These are phyloP conservation scores for Cyprinella venusta DNA, from an alignment of 2,797 vertebrate species.

Conservation along the genomic window DNA sequence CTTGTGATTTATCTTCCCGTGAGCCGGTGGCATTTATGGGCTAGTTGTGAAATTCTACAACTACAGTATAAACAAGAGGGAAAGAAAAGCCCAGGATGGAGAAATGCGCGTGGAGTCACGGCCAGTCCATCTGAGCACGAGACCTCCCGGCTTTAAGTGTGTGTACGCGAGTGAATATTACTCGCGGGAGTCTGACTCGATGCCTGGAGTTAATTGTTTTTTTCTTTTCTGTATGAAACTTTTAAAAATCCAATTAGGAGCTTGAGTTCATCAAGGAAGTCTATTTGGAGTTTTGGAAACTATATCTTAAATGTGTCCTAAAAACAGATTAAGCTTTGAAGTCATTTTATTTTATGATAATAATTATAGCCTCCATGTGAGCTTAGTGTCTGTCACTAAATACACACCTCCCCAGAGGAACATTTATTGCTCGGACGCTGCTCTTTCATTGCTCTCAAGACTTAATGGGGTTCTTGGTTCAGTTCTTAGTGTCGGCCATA, in stretches of 20 bases:
- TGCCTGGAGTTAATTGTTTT: constrained; percentile 32
- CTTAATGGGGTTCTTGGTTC: background rate
- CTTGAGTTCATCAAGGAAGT: constrained; percentile 31
- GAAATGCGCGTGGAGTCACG: constrained; percentile 62
- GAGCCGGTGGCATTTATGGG: constrained; percentile 70
- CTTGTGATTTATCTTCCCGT: constrained; percentile 71
- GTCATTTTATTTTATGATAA: constrained; percentile 45
- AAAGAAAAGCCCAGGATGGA: constrained; percentile 53
- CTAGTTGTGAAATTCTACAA: constrained; percentile 83
- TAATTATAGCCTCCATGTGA: constrained; percentile 30
- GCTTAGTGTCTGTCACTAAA: constrained; percentile 9
- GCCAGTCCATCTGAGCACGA: constrained; percentile 49
- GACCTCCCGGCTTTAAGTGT: constrained; percentile 67
- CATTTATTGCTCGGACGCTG: background rate
- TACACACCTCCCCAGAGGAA: background rate
- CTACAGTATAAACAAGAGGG: constrained; percentile 72
- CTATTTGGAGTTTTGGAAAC: constrained; percentile 33
- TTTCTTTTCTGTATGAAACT: background rate
- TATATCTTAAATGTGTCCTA: constrained; percentile 35
- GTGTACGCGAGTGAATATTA: constrained; percentile 20
- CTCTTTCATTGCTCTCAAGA: background rate
- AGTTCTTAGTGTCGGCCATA: background rate
- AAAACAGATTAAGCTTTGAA: constrained; percentile 42
- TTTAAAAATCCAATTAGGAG: constrained; percentile 44
- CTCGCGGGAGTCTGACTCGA: constrained; percentile 6